Conservation (phyloP, 2,113 vertebrate species). For the Campylomormyrus numenius region DNA sequence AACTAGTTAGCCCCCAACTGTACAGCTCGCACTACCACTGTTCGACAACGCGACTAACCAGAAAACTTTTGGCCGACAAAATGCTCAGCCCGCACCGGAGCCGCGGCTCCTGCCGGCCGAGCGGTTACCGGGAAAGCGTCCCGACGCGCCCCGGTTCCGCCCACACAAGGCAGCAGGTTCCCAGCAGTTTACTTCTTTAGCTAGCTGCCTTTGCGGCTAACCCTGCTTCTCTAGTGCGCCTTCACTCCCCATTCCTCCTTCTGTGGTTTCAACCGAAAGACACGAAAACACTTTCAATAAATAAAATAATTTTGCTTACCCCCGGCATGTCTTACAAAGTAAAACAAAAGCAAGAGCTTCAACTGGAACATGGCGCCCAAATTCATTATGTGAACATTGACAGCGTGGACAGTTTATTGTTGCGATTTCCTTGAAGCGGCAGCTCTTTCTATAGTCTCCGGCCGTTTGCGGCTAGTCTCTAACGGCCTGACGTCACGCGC, state of each 20-base stretch:
- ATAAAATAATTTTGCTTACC: slow-evolving; percentile 45
- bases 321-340: slow-evolving; percentile 41
- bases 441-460: slow-evolving; percentile 27
- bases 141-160: background rate
- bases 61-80: background rate
- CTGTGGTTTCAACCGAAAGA: slow-evolving; percentile 35
- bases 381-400: slow-evolving; percentile 36
- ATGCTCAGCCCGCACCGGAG: background rate
- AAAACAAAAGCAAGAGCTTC: slow-evolving; percentile 45
- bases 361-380: slow-evolving; percentile 51
- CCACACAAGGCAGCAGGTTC: background rate
- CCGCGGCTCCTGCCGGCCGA: background rate
- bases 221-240: background rate
- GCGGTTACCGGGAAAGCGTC: background rate
- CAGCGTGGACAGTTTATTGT: slow-evolving; percentile 30
- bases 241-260: slow-evolving; percentile 29
- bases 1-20: background rate
- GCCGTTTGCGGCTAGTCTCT: slow-evolving; percentile 30
- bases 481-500: slow-evolving; percentile 37
- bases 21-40: background rate
- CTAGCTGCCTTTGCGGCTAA: background rate
- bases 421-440: slow-evolving; percentile 49
- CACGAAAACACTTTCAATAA: slow-evolving; percentile 10
- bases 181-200: background rate
- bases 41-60: background rate